Conservation (phyloP, 2,797 vertebrate genomes). For the Myotis planiceps region DNA sequence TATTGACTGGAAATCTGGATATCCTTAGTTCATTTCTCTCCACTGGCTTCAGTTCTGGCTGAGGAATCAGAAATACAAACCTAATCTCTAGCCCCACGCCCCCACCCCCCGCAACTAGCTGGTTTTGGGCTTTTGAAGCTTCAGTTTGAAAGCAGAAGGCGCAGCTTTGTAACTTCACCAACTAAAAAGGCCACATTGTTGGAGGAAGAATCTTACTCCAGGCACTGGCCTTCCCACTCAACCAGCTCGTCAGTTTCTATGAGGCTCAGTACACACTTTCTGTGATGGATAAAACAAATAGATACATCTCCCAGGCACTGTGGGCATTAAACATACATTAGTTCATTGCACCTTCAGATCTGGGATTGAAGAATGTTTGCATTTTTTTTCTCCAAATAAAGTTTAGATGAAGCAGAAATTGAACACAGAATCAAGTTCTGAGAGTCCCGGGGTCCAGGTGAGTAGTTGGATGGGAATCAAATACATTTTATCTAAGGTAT, state of each 20-base stretch:
- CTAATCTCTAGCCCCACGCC: not conserved
- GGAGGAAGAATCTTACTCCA: slow-evolving; percentile 29
- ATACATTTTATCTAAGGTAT: slow-evolving; percentile 76
- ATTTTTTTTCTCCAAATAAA: slow-evolving; percentile 72
- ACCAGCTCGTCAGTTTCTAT: slow-evolving; percentile 60
- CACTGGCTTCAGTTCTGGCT: not conserved
- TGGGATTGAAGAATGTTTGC: slow-evolving; percentile 72
- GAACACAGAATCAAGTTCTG: slow-evolving; percentile 66
- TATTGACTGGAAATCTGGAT: not conserved
- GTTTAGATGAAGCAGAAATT: slow-evolving; percentile 78
- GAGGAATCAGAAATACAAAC: slow-evolving; percentile 29
- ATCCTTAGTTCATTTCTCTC: not conserved
- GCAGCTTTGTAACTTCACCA: slow-evolving; percentile 19
- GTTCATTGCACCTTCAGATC: slow-evolving; percentile 68
- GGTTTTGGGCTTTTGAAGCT: not conserved
- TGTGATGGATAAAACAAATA: slow-evolving; percentile 79
- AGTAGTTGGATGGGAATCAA: slow-evolving; percentile 80
- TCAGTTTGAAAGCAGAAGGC: not conserved
- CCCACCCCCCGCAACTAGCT: not conserved
- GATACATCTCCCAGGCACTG: slow-evolving; percentile 66
- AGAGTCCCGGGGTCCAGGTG: slow-evolving; percentile 72
- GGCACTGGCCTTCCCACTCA: slow-evolving; percentile 31
- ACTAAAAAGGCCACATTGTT: slow-evolving; percentile 22
- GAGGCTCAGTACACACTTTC: slow-evolving; percentile 66
- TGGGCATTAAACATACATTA: slow-evolving; percentile 85